These are phyloP conservation scores for Scaptomyza montana DNA, from an alignment of 1,140 invertebrate species.

Conservation along the genomic window DNA sequence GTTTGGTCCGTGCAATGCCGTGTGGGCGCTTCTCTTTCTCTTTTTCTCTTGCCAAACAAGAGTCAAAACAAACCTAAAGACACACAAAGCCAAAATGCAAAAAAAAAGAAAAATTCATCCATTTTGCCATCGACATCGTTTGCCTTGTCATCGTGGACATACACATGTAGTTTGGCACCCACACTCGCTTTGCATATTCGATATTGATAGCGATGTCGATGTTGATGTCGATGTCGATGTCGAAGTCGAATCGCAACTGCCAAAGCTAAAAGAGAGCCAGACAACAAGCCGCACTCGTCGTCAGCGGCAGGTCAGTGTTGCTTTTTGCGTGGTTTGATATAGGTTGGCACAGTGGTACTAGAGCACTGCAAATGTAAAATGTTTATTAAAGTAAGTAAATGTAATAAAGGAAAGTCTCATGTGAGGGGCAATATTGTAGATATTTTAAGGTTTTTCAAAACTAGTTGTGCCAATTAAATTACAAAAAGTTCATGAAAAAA, in stretches of 20 bases:
- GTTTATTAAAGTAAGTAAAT: too few species aligned
- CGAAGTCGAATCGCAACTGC: slow-evolving; percentile 17
- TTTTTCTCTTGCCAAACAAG: not conserved
- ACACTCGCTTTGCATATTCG: slow-evolving; percentile 54
- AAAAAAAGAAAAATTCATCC: slow-evolving; percentile 45
- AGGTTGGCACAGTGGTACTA: slow-evolving; percentile 24
- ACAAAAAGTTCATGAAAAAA: too few species aligned
- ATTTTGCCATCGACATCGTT: slow-evolving; percentile 54
- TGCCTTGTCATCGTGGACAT: slow-evolving; percentile 63
- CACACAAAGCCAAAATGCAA: slow-evolving; percentile 60
- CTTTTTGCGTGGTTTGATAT: not conserved
- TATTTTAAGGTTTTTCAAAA: not conserved
- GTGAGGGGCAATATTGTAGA: too few species aligned
- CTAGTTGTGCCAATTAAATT: too few species aligned
- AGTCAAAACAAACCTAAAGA: slow-evolving; percentile 2
- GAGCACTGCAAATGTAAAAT: not conserved
- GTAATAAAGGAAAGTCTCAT: not conserved
- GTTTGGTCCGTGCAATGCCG: slow-evolving; percentile 6
- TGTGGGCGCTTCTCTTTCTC: slow-evolving; percentile 29
- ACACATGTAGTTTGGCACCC: slow-evolving; percentile 77
- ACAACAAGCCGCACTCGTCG: slow-evolving; percentile 14
- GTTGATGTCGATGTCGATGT: not conserved
- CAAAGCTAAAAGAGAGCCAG: slow-evolving; percentile 7
- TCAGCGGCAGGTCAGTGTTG: slow-evolving; percentile 28
- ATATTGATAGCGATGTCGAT: slow-evolving; percentile 31